Evolutionary conservation across 2,113 vertebrate genomes (phyloP).

Genomic region (Oryzias celebensis): DNA sequence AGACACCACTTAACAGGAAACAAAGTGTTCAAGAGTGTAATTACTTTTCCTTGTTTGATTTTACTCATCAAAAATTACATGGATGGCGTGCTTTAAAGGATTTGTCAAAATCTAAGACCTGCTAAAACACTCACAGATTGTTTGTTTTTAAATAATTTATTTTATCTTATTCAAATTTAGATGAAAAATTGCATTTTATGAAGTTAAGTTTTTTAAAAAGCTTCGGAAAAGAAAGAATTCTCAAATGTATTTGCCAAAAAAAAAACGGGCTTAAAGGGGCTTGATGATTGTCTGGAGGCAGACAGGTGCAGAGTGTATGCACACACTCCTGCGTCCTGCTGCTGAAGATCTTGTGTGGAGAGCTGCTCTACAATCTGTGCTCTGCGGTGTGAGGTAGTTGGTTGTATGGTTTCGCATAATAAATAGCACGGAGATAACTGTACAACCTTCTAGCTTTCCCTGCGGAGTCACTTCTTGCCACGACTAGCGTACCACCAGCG

Average conservation of each 20-base stretch:
- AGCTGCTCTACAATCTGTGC: conserved; percentile 69
- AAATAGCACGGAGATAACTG: conserved; percentile 84
- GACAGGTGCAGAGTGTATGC: conserved; percentile 30
- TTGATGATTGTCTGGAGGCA: conserved; percentile 24
- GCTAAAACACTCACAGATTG: too few relatives aligned
- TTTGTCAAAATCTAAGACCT: too few relatives aligned
- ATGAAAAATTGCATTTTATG: too few relatives aligned
- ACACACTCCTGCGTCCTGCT: conserved; percentile 46
- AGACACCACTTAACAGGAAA: neutral
- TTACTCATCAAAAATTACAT: too few relatives aligned
- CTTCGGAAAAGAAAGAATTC: conserved; percentile 7
- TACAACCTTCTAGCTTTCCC: conserved; percentile 86
- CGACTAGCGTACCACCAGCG: conserved; percentile 50
- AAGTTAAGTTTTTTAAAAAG: too few relatives aligned
- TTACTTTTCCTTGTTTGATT: neutral
- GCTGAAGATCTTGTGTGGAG: conserved; percentile 54
- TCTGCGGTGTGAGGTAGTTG: conserved; percentile 84
- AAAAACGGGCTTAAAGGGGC: conserved; percentile 11
- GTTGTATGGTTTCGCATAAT: conserved; percentile 87
- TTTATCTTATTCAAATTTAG: too few relatives aligned
- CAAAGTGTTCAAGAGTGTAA: neutral
- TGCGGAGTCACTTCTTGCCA: conserved; percentile 77
- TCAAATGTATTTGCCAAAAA: neutral
- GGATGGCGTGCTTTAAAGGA: too few relatives aligned
- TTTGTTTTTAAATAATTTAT: too few relatives aligned